Evolutionary conservation across 2,113 vertebrate species (phyloP).

Genomic region (Neogale vison): DNA sequence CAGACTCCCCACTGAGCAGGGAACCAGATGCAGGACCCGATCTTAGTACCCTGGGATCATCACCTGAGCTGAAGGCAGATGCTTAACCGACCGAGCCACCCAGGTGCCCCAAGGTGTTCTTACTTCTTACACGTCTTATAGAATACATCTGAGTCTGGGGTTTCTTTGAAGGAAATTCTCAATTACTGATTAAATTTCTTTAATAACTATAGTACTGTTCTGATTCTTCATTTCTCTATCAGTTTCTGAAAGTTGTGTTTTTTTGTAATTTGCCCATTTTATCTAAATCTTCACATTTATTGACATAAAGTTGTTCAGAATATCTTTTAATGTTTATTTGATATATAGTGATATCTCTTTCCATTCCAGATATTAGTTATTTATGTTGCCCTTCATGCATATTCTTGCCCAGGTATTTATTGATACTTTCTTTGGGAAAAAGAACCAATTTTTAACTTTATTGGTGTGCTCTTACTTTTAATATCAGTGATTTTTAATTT

Average conservation of each 20-base stretch:
- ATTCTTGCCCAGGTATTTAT: background rate
- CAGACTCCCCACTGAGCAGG: too few relatives aligned
- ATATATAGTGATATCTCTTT: background rate
- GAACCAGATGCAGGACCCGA: too few relatives aligned
- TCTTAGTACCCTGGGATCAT: too few relatives aligned
- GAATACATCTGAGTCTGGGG: background rate
- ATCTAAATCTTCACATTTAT: background rate
- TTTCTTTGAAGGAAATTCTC: conserved; percentile 1
- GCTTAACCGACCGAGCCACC: too few relatives aligned
- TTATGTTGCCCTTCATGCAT: background rate
- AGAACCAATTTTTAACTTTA: background rate
- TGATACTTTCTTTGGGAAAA: background rate
- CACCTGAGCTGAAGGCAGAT: too few relatives aligned
- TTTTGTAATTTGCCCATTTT: background rate
- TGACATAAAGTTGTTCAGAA: background rate
- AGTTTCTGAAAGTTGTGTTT: background rate
- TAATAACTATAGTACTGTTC: background rate
- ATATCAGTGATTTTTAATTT: background rate
- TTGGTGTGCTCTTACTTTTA: background rate
- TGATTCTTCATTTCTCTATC: background rate
- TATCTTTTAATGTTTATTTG: background rate
- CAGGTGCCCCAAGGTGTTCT: background rate
- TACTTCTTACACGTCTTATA: background rate
- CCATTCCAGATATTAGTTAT: background rate
- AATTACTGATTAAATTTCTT: conserved; percentile 25